phyloP scores from a whole-genome alignment of 2,888 invertebrate species.

The Helicoverpa assulta region DNA sequence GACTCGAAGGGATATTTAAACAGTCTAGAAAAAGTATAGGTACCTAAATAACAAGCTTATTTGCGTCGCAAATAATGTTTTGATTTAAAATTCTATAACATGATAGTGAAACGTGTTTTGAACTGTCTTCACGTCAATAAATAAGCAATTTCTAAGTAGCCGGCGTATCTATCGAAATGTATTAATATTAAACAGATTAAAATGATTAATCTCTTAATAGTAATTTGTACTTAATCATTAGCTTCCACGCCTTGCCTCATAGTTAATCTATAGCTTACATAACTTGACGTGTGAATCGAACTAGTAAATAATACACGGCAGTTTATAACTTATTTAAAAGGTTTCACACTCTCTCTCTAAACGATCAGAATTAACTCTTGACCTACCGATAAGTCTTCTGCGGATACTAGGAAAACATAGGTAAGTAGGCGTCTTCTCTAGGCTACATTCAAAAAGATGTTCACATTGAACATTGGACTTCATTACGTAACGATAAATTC shows the following conservation, averaged over 20 bases:
- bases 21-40: conserved; percentile 3
- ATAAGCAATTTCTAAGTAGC: conserved; percentile 33
- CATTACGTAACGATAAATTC: conserved; percentile 36
- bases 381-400: background rate
- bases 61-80: conserved; percentile 19
- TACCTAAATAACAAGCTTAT: conserved; percentile 3
- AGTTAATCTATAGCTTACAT: conserved; percentile 16
- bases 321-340: no score
- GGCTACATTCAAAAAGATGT: background rate
- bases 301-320: background rate
- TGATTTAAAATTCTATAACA: conserved; percentile 20
- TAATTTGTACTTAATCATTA: conserved; percentile 41
- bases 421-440: background rate
- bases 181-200: conserved; percentile 46
- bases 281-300: background rate
- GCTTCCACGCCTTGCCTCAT: conserved; percentile 12
- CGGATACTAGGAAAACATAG: background rate
- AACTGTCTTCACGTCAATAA: conserved; percentile 31
- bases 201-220: conserved; percentile 21
- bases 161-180: conserved; percentile 18
- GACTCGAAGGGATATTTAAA: conserved; percentile 29
- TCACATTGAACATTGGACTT: conserved; percentile 4
- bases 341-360: no score
- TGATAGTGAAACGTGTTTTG: conserved; percentile 17
- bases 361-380: no score